Evolutionary conservation across 2,888 invertebrate species (phyloP), one percentile per base, ranked within the genome.

Genomic region (Steromphala cineraria): DNA sequence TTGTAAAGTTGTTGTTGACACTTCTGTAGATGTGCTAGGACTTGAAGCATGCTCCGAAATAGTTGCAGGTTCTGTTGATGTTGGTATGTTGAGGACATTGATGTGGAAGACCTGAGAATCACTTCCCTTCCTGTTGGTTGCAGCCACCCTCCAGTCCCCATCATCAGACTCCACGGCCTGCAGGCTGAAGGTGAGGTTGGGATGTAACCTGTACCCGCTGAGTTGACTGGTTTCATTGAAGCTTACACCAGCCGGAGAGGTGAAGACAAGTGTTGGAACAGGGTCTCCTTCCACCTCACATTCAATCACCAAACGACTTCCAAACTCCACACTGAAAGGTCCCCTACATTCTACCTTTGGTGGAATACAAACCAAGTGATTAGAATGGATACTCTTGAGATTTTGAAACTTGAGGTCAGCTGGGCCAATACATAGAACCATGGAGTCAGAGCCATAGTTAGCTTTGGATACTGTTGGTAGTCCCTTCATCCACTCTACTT

Each of bases 231-330:
- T 19, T 15, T 53, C 53, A 76, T 76, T 19, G 40, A 84, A 2
- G 4, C 4, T 21, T 19, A 74, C 77, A 24, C 83, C 84, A 24
- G 83, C 85, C 0, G 87, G 85, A 7, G 81, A 78, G 8, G 74
- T 75, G 86, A 86, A 89, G 53, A 86, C 84, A 13, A 88, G 75
- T 19, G 83, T 81, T 1, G 89, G 89, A 17, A 82, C 78, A 1
- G 89, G 89, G 55, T 87, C 86, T 0, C 89, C 89, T 10, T 83
- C 81, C 31, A 83, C 84, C 21, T 75, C 55, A 79, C 89, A 89
- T 8, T 75, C 21, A 7, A 89, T 84, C 4, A 36, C 28, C 4
- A 86, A 40, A 40, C 62, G 17, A 17, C 80, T 75, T 10, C 86
- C 84, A 8, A 81, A 82, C 17, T 80, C 77, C 4, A 85, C 67